Base-by-base conservation (phyloP, 2,888 invertebrate species). In the Sylvicola fuscatus region DNA sequence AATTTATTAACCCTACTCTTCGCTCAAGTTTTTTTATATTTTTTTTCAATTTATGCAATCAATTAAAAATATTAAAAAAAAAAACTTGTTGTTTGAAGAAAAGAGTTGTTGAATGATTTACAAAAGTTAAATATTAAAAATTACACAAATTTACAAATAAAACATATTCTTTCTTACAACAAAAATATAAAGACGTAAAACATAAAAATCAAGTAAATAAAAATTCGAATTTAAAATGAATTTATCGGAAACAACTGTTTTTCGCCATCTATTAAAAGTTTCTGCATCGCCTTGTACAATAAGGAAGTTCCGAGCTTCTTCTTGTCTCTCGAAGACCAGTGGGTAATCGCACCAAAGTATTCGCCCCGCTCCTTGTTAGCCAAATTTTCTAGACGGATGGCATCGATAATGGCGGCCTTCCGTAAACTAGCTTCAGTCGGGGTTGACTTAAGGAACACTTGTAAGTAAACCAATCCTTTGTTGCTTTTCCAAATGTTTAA, bases 321-420 rank as follows among this genome's bases (percentile, higher is more conserved):
- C 43, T 76, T 71, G 39, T 80, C 69, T 39, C 71, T 70, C 39
- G 64, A 52, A 2, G 70, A 66, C 86, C 84, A 90, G 0, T 76
- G 70, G 2, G 73, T 64, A 0, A 76, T 67, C 0, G 70, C 61
- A 0, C 89, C 89, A 49, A 90, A 89, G 52, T 80, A 87, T 42
- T 83, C 78, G 0, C 92, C 90, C 26, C 61, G 56, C 49, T 79
- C 79, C 13, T 70, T 56, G 56, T 93, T 93, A 27, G 75, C 79
- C 43, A 92, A 57, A 49, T 79, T 77, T 1, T 65, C 54, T 3
- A 83, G 46, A 1, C 81, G 80, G 6, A 97, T 54, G 0, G 87
- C 84, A 46, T 86, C 84, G 12, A 97, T 90, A 70, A 97, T 92
- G 8, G 84, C 73, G 0, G 93, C 93, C 56, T 97, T 97, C 41